Conservation (phyloP, 2,888 invertebrate genomes). For the Papilio protenor region DNA sequence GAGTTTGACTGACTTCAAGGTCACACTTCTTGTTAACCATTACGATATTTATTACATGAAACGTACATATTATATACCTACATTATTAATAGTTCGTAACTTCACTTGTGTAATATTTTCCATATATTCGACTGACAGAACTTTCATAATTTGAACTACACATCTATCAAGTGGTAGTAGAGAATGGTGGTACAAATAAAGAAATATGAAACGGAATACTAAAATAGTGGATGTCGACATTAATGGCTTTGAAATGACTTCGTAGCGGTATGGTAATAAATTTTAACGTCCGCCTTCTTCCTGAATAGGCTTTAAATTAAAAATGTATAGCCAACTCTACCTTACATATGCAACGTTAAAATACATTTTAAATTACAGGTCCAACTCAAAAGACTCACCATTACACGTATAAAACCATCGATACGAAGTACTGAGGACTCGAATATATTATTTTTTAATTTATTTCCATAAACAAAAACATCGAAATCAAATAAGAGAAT, state of each 20-base stretch:
- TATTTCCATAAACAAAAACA: not conserved
- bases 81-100: not conserved
- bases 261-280: constrained; percentile 9
- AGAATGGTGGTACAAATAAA: not conserved
- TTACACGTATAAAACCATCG: not conserved
- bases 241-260: constrained; percentile 14
- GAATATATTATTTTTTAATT: not conserved
- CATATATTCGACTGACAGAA: not conserved
- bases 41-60: constrained; percentile 17
- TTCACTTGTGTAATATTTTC: not conserved
- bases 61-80: not conserved
- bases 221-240: not conserved
- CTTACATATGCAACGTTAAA: not conserved
- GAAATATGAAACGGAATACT: not conserved
- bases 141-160: not conserved
- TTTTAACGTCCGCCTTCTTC: constrained; percentile 19
- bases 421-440: not conserved
- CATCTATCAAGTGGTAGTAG: not conserved
- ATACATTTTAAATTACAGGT: not conserved
- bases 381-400: not conserved
- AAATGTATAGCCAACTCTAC: constrained; percentile 1
- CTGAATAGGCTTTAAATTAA: constrained; percentile 23
- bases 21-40: constrained; percentile 33
- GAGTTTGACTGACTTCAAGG: constrained; percentile 49
- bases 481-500: not conserved